These are phyloP conservation scores for Troilus luridus DNA, from an alignment of 2,888 invertebrate genomes.

Conservation along the genomic window DNA sequence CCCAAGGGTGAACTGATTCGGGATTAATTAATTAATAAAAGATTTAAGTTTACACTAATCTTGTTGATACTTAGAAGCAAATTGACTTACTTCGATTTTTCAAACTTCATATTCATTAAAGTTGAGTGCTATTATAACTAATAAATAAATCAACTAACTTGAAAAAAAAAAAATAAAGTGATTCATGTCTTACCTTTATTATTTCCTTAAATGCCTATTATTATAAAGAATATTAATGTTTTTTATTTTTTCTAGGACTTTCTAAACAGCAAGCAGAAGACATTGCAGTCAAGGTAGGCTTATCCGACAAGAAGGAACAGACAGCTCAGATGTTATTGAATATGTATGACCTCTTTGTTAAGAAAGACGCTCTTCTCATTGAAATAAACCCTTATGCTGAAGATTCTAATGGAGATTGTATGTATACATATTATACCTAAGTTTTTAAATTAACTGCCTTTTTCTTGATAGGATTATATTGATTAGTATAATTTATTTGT, in stretches of 20 bases:
- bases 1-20: too few relatives aligned
- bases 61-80: too few relatives aligned
- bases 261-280: conserved; percentile 81
- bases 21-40: too few relatives aligned
- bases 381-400: conserved; percentile 97
- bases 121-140: too few relatives aligned
- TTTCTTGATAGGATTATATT: not conserved
- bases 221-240: not conserved
- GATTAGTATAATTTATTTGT: conserved; percentile 16
- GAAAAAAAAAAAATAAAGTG: too few relatives aligned
- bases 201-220: not conserved
- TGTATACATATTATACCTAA: conserved; percentile 66
- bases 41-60: too few relatives aligned
- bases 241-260: conserved; percentile 69
- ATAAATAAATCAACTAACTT: too few relatives aligned
- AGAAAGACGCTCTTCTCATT: conserved; percentile 90
- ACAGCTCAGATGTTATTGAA: conserved; percentile 84
- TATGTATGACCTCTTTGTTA: conserved; percentile 87
- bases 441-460: not conserved
- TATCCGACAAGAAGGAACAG: conserved; percentile 77
- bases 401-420: conserved; percentile 85
- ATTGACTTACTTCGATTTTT: too few relatives aligned
- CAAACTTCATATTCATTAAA: too few relatives aligned
- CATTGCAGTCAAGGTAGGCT: conserved; percentile 84
- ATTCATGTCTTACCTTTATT: too few relatives aligned